These are phyloP conservation scores for Heterotilapia buettikoferi DNA, from an alignment of 2,113 vertebrate species.

Conservation along the genomic window DNA sequence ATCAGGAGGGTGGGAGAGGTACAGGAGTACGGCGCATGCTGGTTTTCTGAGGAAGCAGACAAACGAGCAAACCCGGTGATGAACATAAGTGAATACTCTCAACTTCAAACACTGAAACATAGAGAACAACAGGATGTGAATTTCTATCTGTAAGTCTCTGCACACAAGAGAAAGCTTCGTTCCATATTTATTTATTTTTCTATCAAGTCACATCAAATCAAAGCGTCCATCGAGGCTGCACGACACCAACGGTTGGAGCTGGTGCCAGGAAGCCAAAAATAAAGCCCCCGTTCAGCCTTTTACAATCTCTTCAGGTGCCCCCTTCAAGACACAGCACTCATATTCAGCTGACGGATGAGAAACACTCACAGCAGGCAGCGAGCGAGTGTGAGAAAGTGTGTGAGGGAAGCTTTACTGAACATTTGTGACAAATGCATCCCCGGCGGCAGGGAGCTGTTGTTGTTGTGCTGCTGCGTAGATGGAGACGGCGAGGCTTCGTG, in stretches of 20 bases:
- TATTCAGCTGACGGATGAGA: not conserved
- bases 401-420: not conserved
- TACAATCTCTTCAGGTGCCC: not conserved
- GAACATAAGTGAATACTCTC: not conserved
- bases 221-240: not conserved
- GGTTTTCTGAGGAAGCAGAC: not conserved
- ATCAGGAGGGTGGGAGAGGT: not conserved
- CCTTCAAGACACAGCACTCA: not conserved
- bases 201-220: not conserved
- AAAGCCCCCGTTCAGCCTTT: not conserved
- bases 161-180: not conserved
- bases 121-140: not conserved
- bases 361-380: not conserved
- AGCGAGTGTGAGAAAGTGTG: not conserved
- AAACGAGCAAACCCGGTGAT: not conserved
- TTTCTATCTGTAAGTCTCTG: not conserved
- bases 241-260: not conserved
- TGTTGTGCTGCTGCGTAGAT: not conserved
- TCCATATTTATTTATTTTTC: not conserved
- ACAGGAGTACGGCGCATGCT: fast-evolving
- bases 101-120: not conserved
- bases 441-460: not conserved
- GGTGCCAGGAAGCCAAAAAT: not conserved
- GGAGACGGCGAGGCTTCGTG: not conserved
- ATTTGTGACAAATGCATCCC: slow-evolving; percentile 13